Evolutionary conservation across 2,888 invertebrate genomes (phyloP).

Genomic region (Netelia virgata): DNA sequence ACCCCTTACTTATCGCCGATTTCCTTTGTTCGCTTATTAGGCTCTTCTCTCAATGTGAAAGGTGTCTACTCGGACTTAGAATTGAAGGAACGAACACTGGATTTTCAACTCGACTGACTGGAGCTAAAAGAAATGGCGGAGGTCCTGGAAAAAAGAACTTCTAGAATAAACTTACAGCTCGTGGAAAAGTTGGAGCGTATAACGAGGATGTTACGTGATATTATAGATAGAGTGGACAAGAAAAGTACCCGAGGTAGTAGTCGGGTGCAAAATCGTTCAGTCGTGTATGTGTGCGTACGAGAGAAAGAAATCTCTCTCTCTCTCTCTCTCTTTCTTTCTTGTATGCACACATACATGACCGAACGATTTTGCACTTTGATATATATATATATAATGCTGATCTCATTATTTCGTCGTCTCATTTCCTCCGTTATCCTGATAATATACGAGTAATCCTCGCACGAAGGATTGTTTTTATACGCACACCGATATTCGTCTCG

Average conservation of each 20-base stretch:
- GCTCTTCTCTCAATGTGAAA: no score
- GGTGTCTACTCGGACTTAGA: no score
- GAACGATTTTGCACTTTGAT: no score
- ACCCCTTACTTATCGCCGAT: no score
- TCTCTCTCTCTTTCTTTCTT: no score
- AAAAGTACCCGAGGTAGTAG: background rate
- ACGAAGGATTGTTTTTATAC: background rate
- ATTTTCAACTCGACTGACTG: background rate
- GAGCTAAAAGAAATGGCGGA: background rate
- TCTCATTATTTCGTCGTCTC: background rate
- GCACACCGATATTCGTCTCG: background rate
- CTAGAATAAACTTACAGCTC: background rate
- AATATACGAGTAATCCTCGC: background rate
- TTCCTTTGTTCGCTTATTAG: no score
- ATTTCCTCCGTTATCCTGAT: background rate
- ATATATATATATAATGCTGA: background rate
- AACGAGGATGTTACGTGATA: background rate
- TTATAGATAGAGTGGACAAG: background rate
- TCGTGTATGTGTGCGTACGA: background rate
- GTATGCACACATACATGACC: no score
- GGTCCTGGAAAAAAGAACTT: background rate
- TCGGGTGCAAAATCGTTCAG: background rate
- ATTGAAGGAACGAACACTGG: background rate
- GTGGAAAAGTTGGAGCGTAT: background rate
- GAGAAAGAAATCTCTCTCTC: background rate